These are phyloP conservation scores for Australoheros facetus DNA, from an alignment of 2,797 vertebrate species.

Conservation along the genomic window DNA sequence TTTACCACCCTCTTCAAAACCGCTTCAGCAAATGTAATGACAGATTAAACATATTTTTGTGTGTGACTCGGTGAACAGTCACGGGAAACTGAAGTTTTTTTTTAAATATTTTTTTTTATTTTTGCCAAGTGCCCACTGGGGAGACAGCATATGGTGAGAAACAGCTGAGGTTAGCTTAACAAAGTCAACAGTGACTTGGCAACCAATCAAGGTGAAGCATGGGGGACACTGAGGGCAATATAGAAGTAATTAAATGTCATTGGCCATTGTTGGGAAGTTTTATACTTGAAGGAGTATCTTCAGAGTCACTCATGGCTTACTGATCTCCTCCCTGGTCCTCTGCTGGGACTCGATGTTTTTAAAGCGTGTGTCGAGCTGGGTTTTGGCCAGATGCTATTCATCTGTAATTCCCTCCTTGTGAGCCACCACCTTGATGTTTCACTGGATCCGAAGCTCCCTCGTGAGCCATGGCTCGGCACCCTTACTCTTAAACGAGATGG, in stretches of 20 bases:
- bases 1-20: background rate
- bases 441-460: slow-evolving; percentile 27
- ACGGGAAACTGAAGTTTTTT: slow-evolving; percentile 29
- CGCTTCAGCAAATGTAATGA: background rate
- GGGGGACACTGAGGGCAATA: slow-evolving; percentile 55
- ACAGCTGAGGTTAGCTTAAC: slow-evolving; percentile 66
- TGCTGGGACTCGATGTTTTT: slow-evolving; percentile 44
- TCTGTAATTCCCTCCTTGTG: slow-evolving; percentile 46
- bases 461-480: slow-evolving; percentile 24
- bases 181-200: slow-evolving; percentile 71
- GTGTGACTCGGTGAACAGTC: background rate
- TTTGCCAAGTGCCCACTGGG: slow-evolving; percentile 49
- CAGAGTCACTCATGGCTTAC: slow-evolving; percentile 48
- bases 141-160: slow-evolving; percentile 64
- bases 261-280: slow-evolving; percentile 52
- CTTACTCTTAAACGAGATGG: slow-evolving; percentile 31
- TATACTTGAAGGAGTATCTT: slow-evolving; percentile 62
- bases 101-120: background rate
- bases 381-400: slow-evolving; percentile 52
- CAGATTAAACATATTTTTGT: background rate
- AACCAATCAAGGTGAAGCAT: slow-evolving; percentile 63
- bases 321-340: slow-evolving; percentile 38
- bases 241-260: slow-evolving; percentile 71
- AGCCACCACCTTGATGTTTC: slow-evolving; percentile 49
- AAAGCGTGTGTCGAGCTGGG: slow-evolving; percentile 44